phyloP scores from a whole-genome alignment of 2,797 vertebrate species.

The Falco peregrinus region DNA sequence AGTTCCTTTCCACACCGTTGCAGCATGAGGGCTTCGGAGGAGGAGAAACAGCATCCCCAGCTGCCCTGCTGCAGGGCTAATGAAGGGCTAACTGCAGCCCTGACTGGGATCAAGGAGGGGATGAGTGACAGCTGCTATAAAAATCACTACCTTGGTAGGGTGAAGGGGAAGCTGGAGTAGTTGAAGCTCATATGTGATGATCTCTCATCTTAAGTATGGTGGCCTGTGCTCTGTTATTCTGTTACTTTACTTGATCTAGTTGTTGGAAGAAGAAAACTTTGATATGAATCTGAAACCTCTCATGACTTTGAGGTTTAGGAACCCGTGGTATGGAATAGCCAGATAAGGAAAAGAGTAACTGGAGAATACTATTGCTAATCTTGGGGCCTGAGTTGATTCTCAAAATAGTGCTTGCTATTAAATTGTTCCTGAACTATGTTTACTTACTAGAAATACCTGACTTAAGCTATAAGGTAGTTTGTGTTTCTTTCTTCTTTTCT shows the following conservation, averaged over 20 bases:
- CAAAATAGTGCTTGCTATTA: not conserved
- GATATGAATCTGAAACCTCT: not conserved
- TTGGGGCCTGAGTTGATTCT: not conserved
- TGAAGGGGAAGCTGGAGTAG: no score
- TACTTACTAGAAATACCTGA: not conserved
- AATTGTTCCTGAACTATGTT: not conserved
- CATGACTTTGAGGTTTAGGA: not conserved
- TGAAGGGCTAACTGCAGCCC: not conserved
- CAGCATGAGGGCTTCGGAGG: not conserved
- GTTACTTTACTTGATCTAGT: not conserved
- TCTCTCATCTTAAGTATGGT: not conserved
- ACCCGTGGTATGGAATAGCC: not conserved
- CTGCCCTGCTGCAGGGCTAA: not conserved
- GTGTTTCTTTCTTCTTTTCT: not conserved
- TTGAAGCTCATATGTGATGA: not conserved
- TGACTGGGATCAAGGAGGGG: not conserved
- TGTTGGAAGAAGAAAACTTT: not conserved
- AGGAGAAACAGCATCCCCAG: not conserved
- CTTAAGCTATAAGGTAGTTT: not conserved
- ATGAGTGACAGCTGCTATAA: not conserved
- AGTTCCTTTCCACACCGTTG: not conserved
- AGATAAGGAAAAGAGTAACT: not conserved
- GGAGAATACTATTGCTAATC: not conserved
- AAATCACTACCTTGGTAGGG: not conserved
- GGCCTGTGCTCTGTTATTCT: rapidly evolving